These are phyloP conservation scores for Criorhina ranunculi DNA, from an alignment of 2,888 invertebrate species.

Conservation along the genomic window DNA sequence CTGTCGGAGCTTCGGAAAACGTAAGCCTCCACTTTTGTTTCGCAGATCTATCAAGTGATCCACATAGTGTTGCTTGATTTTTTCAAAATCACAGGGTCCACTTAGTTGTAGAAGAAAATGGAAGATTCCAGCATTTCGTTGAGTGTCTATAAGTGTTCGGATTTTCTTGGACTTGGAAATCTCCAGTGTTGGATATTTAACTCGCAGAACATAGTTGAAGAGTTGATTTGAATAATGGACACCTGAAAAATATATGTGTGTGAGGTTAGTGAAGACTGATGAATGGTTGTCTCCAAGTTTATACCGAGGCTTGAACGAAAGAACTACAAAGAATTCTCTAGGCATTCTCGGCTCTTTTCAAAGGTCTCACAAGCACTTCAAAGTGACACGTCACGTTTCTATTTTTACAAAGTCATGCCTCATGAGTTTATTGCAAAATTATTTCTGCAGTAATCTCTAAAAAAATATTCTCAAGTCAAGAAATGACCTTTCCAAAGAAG, in stretches of 20 bases:
- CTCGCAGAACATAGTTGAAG: slow-evolving; percentile 86
- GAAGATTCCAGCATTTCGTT: slow-evolving; percentile 90
- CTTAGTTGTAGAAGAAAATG: slow-evolving; percentile 88
- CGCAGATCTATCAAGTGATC: slow-evolving; percentile 86
- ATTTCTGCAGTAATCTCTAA: slow-evolving; percentile 6
- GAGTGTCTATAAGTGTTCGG: slow-evolving; percentile 89
- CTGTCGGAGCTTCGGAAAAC: slow-evolving; percentile 89
- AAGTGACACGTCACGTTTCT: slow-evolving; percentile 4
- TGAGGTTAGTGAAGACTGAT: too few relatives aligned
- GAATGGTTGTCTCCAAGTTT: too few relatives aligned
- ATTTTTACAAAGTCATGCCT: background rate
- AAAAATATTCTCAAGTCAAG: background rate
- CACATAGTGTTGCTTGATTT: slow-evolving; percentile 85
- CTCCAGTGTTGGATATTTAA: slow-evolving; percentile 87
- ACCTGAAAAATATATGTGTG: slow-evolving; percentile 84
- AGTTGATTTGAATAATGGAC: slow-evolving; percentile 86
- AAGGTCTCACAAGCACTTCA: too few relatives aligned
- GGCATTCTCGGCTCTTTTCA: too few relatives aligned
- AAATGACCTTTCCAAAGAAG: slow-evolving; percentile 34
- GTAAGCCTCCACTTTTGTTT: slow-evolving; percentile 86
- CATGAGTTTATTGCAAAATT: background rate
- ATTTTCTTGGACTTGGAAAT: slow-evolving; percentile 87
- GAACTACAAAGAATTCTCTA: too few relatives aligned
- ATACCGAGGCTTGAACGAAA: too few relatives aligned
- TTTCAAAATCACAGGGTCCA: slow-evolving; percentile 86